Evolutionary conservation across 2,888 invertebrate genomes (phyloP).

Genomic region (Patella ulyssiponensis): DNA sequence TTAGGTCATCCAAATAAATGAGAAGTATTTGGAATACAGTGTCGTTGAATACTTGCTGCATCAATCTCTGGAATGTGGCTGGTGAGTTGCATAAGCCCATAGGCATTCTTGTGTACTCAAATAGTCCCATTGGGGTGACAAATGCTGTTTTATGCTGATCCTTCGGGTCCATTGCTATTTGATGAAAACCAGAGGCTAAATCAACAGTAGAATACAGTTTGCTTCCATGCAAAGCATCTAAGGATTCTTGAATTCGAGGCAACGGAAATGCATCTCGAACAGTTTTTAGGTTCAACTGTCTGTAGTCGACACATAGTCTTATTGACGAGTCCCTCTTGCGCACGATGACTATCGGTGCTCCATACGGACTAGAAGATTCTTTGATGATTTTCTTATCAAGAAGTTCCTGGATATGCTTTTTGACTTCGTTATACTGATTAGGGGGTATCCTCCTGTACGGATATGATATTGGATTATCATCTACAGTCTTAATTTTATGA

Average conservation of each 20-base stretch:
- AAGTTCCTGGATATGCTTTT: constrained; percentile 26
- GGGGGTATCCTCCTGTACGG: constrained; percentile 26
- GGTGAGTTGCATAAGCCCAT: constrained; percentile 25
- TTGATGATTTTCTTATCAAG: constrained; percentile 33
- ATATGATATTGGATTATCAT: constrained; percentile 17
- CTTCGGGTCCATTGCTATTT: constrained; percentile 27
- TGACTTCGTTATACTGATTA: constrained; percentile 20
- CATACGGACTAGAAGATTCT: constrained; percentile 33
- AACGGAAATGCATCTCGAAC: constrained; percentile 36
- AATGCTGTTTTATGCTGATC: constrained; percentile 40
- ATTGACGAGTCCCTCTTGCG: constrained; percentile 36
- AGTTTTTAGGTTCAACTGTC: constrained; percentile 36
- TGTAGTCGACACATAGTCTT: constrained; percentile 34
- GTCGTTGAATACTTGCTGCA: constrained; percentile 31
- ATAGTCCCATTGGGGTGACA: constrained; percentile 27
- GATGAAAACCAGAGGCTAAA: constrained; percentile 33
- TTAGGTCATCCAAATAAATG: constrained; percentile 22
- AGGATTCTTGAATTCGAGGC: constrained; percentile 38
- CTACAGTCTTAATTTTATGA: not conserved
- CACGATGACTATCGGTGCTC: constrained; percentile 39
- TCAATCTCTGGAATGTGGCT: constrained; percentile 29
- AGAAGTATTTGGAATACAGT: constrained; percentile 20
- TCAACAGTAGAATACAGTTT: constrained; percentile 36
- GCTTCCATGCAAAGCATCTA: constrained; percentile 33
- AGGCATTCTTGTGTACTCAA: constrained; percentile 30